Evolutionary conservation across 2,797 vertebrate genomes (phyloP).

Genomic region (Trematomus bernacchii): DNA sequence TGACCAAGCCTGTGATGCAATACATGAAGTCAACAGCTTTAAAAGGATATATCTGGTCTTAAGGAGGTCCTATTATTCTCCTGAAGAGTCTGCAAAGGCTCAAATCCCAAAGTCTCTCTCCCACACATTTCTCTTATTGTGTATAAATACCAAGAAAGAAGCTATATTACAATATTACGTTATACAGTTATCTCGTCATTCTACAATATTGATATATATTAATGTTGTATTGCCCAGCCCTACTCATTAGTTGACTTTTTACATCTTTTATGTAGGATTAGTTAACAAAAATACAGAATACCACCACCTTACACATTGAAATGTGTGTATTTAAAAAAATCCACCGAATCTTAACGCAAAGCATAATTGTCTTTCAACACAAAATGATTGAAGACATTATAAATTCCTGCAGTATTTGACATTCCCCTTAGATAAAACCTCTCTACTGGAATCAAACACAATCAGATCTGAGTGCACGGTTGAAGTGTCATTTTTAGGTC

Average conservation of each 20-base stretch:
- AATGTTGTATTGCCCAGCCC: too few species aligned
- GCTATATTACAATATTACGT: too few species aligned
- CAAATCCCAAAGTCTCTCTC: too few species aligned
- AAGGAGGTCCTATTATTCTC: too few species aligned
- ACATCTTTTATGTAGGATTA: background rate
- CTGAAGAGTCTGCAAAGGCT: too few species aligned
- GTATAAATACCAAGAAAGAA: background rate
- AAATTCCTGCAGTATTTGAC: background rate
- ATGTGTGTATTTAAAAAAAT: background rate
- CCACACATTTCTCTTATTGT: slow-evolving; percentile 5
- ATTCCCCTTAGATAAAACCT: background rate
- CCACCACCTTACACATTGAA: background rate
- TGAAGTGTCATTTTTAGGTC: slow-evolving; percentile 27
- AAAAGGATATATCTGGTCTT: background rate
- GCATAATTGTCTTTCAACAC: background rate
- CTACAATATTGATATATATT: too few species aligned
- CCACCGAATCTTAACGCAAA: background rate
- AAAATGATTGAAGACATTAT: background rate
- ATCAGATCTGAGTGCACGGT: slow-evolving; percentile 7
- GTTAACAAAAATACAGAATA: background rate
- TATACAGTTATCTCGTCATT: too few species aligned
- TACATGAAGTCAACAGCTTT: background rate
- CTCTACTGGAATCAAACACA: slow-evolving; percentile 2
- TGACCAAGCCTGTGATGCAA: slow-evolving; percentile 2
- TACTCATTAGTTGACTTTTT: background rate